Percentiles rank a stretch among this genome's conserved stretches.
Conservation (phyloP, 2,797 vertebrate genomes). For the Takifugu rubripes region DNA sequence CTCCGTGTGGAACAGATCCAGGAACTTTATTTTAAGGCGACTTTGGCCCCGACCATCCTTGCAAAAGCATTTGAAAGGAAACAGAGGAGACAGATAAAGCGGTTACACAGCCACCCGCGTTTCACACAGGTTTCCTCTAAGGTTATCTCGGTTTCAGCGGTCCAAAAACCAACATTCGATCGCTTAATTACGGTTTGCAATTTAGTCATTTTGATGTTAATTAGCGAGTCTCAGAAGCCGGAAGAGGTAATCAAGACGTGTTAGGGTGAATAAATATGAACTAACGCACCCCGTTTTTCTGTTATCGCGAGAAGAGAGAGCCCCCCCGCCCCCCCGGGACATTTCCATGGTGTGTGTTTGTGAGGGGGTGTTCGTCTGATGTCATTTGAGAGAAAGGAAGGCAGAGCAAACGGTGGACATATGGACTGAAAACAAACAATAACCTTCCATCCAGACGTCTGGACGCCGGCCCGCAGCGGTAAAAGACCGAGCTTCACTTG, state of each 20-base stretch:
- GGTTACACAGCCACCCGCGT: too few species aligned
- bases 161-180: neutral
- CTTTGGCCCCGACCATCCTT: too few species aligned
- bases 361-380: slow-evolving; percentile 66
- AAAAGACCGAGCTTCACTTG: neutral
- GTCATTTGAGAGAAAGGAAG: slow-evolving; percentile 65
- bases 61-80: too few species aligned
- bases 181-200: too few species aligned
- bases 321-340: neutral
- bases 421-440: slow-evolving; percentile 56
- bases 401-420: slow-evolving; percentile 54
- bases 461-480: slow-evolving; percentile 15
- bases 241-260: too few species aligned
- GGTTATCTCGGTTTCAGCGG: too few species aligned
- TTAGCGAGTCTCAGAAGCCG: too few species aligned
- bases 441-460: slow-evolving; percentile 21
- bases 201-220: too few species aligned
- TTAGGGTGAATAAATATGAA: neutral
- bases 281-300: slow-evolving; percentile 12
- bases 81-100: too few species aligned
- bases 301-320: slow-evolving; percentile 69
- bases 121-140: too few species aligned
- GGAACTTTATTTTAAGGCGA: too few species aligned
- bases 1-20: too few species aligned
- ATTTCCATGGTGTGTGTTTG: slow-evolving; percentile 30